Conservation (phyloP, 1,140 invertebrate genomes). For the Musca domestica region DNA sequence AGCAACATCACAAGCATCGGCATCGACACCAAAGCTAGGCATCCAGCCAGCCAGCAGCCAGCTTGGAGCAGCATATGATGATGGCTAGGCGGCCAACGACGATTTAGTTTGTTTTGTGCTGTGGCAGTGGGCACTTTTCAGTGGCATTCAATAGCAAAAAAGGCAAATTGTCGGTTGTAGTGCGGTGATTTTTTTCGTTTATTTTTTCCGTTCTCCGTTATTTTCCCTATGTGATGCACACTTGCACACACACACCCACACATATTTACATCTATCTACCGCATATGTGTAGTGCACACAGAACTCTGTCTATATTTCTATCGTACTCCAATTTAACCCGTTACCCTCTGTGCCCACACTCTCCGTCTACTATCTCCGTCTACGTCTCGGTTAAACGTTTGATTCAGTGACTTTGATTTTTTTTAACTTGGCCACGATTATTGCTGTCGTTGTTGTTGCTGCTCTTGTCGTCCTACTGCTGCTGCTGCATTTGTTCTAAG, state of each 20-base stretch:
- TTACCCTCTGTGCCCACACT: too few species aligned
- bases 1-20: background rate
- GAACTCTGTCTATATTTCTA: too few species aligned
- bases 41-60: constrained; percentile 6
- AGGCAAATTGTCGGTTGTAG: constrained; percentile 13
- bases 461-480: too few species aligned
- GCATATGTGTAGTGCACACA: background rate
- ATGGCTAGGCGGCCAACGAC: background rate
- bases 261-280: background rate
- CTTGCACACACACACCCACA: background rate
- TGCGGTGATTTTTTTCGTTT: background rate
- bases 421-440: too few species aligned
- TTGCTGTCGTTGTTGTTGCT: too few species aligned
- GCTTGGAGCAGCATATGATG: background rate
- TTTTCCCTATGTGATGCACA: background rate
- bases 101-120: constrained; percentile 27
- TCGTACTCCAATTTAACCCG: too few species aligned
- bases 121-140: constrained; percentile 24
- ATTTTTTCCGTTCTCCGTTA: background rate
- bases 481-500: too few species aligned
- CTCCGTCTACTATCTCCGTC: too few species aligned
- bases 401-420: too few species aligned
- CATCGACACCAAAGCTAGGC: constrained; percentile 4
- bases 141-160: constrained; percentile 12
- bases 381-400: too few species aligned